Percentiles rank a stretch among this genome's conserved stretches.
Evolutionary conservation across 2,888 invertebrate genomes (phyloP).

Genomic region (Ischnura elegans): DNA sequence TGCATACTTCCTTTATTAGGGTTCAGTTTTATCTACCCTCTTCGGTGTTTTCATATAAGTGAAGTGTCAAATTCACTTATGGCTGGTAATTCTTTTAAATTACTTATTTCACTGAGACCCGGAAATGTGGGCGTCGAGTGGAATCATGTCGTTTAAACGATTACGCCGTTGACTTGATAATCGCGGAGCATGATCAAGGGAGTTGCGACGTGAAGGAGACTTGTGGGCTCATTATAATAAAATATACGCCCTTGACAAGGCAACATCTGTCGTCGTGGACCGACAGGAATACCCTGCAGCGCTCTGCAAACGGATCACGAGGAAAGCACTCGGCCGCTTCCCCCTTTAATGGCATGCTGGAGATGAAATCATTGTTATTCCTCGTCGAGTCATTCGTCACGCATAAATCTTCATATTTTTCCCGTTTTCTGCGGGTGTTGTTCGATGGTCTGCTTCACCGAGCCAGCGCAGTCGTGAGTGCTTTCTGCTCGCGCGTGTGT

Average conservation of each 20-base stretch:
- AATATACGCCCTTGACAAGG: conserved; percentile 57
- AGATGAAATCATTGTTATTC: conserved; percentile 61
- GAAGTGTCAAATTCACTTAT: background rate
- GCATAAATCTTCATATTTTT: conserved; percentile 45
- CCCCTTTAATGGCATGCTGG: conserved; percentile 39
- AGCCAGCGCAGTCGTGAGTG: background rate
- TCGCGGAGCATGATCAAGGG: background rate
- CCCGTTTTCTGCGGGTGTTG: background rate
- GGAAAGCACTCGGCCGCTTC: conserved; percentile 19
- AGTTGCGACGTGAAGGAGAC: background rate
- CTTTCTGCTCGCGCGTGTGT: background rate
- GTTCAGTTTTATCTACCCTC: background rate
- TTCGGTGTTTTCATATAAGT: background rate
- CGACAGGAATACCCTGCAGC: background rate
- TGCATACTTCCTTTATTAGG: background rate
- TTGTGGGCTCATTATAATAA: conserved; percentile 16
- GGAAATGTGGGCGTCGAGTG: background rate
- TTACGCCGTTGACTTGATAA: conserved; percentile 26
- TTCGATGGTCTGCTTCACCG: conserved; percentile 27
- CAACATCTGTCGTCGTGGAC: conserved; percentile 48
- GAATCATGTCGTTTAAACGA: conserved; percentile 10
- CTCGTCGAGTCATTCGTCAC: conserved; percentile 47
- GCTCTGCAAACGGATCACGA: conserved; percentile 34
- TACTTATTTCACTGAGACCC: background rate
- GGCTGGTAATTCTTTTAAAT: background rate